Percentiles rank a stretch among this genome's conserved stretches.
phyloP scores from a whole-genome alignment of 2,888 invertebrate species.

The Aplocera efformata region DNA sequence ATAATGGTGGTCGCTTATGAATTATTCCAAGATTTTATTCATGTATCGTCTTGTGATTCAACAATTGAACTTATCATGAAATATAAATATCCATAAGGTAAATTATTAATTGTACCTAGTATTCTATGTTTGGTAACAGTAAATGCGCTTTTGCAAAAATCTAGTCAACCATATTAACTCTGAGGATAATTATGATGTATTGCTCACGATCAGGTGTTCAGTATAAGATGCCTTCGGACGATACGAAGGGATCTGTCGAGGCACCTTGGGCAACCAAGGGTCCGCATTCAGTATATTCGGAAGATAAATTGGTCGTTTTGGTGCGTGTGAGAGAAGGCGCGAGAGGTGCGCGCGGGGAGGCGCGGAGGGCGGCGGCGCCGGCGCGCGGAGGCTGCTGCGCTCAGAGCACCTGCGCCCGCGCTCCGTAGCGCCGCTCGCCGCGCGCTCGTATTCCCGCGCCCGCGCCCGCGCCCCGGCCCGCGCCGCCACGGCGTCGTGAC shows the following conservation, averaged over 20 bases:
- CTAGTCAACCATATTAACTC: neutral
- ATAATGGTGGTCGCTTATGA: too few species aligned
- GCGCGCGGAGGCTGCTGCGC: constrained; percentile 83
- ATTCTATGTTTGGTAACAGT: too few species aligned
- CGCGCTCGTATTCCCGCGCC: constrained; percentile 72
- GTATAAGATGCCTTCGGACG: constrained; percentile 7
- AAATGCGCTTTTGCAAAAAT: neutral
- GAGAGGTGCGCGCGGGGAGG: constrained; percentile 64
- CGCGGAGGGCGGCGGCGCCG: constrained; percentile 80
- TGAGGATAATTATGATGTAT: neutral
- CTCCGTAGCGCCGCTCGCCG: constrained; percentile 80
- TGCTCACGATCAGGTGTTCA: constrained; percentile 1
- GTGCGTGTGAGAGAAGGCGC: constrained; percentile 67
- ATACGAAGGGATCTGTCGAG: constrained; percentile 26
- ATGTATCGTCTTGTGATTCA: too few species aligned
- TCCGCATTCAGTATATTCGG: constrained; percentile 66
- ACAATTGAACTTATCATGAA: too few species aligned
- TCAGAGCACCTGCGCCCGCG: constrained; percentile 86
- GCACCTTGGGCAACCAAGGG: constrained; percentile 64
- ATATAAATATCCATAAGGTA: too few species aligned
- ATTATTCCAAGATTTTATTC: too few species aligned
- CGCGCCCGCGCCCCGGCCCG: constrained; percentile 48
- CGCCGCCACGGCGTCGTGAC: constrained; percentile 67
- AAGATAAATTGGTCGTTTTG: constrained; percentile 79
- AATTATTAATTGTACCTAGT: too few species aligned